phyloP scores from a whole-genome alignment of 2,888 invertebrate genomes.

The Leptura quadrifasciata region DNA sequence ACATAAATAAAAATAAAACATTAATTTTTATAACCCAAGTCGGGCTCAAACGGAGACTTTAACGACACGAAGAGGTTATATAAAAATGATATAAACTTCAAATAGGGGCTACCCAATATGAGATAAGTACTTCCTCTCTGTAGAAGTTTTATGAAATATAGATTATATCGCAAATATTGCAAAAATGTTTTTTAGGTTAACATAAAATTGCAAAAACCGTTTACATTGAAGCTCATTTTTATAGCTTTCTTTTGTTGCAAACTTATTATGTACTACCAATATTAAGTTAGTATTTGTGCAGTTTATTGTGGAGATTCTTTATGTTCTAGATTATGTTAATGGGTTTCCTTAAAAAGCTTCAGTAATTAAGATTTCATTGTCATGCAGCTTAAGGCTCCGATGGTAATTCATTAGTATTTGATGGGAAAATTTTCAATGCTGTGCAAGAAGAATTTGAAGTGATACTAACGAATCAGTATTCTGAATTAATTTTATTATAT shows the following conservation, averaged over 20 bases:
- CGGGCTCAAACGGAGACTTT: constrained; percentile 14
- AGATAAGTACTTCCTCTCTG: neutral
- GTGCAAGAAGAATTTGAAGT: too few relatives aligned
- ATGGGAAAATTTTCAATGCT: too few relatives aligned
- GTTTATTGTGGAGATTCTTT: too few relatives aligned
- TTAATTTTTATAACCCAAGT: constrained; percentile 21
- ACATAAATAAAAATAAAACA: constrained; percentile 28
- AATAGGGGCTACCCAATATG: neutral
- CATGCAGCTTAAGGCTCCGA: too few relatives aligned
- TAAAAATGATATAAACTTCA: constrained; percentile 20
- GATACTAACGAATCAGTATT: too few relatives aligned
- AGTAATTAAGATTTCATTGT: too few relatives aligned
- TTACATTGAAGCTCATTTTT: neutral
- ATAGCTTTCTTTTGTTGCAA: neutral
- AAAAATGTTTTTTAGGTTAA: neutral
- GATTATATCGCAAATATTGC: neutral
- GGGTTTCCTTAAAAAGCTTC: too few relatives aligned
- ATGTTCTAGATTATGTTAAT: too few relatives aligned
- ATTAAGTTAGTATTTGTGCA: too few relatives aligned
- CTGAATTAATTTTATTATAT: too few relatives aligned
- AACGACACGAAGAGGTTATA: constrained; percentile 13
- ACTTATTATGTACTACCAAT: too few relatives aligned
- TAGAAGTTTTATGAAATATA: neutral
- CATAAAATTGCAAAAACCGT: neutral
- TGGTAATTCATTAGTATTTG: too few relatives aligned